phyloP scores from a whole-genome alignment of 1,140 invertebrate genomes.

The Brachionus sp. region DNA sequence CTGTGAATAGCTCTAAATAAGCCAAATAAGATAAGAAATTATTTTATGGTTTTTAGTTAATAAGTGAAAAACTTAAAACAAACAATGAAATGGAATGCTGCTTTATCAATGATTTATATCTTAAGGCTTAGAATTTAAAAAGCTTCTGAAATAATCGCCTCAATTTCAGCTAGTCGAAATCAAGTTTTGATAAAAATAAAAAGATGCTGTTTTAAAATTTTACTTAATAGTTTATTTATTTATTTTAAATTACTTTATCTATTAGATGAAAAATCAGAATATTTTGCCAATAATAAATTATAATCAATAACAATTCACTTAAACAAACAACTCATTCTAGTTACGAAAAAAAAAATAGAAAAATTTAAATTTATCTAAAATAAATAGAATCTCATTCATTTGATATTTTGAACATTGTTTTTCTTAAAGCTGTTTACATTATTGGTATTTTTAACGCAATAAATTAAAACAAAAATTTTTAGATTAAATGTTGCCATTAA shows the following conservation, averaged over 20 bases:
- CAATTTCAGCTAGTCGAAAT: not conserved
- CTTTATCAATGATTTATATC: slow-evolving; percentile 35
- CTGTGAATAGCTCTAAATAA: not conserved
- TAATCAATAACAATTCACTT: not conserved
- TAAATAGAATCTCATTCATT: not conserved
- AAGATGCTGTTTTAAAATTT: not conserved
- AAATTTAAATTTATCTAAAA: not conserved
- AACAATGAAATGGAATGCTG: slow-evolving; percentile 23
- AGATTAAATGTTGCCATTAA: not conserved
- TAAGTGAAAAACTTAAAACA: slow-evolving; percentile 20
- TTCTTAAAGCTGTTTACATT: not conserved
- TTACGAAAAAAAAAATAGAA: not conserved
- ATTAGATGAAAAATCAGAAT: not conserved
- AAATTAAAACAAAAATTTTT: not conserved
- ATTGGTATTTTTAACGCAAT: not conserved
- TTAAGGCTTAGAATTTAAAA: slow-evolving; percentile 8
- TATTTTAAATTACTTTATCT: slow-evolving; percentile 6
- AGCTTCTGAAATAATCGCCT: not conserved
- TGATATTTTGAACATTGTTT: not conserved
- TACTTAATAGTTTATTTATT: slow-evolving; percentile 1
- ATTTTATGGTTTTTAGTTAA: slow-evolving; percentile 23
- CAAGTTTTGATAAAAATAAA: not conserved
- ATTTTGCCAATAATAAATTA: not conserved
- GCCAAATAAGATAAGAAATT: slow-evolving; percentile 1
- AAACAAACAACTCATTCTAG: not conserved